Base-by-base conservation (phyloP, 2,888 invertebrate genomes). In the Elysia crispata region DNA sequence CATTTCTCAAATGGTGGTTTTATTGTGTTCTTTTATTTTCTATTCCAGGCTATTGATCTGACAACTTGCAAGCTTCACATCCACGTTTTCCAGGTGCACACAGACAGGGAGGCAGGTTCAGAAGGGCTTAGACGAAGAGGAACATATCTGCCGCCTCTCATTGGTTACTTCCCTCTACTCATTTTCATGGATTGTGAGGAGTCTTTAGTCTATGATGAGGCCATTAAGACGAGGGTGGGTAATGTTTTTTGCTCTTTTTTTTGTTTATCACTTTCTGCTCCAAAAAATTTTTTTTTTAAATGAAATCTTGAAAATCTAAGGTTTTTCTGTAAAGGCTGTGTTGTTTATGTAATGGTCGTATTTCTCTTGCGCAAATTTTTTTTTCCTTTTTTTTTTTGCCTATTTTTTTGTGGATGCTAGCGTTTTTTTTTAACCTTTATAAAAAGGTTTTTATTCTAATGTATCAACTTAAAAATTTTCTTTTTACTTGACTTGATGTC, bases 151-250 rank as follows among this genome's bases (percentile, higher is more conserved):
- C 93, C 15, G 95, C 95, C 15, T 94, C 94, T 85, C 95, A 97
- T 87, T 96, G 97, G 95, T 93, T 96, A 77, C 93, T 98, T 80
- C 99, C 99, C 0, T 94, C 95, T 15, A 90, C 92, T 72, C 95
- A 96, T 87, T 95, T 97, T 88, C 94, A 95, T 86, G 96, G 95
- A 0, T 92, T 97, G 1, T 99, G 98, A n/a, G 98, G 97, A 98
- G 88, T 96, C 95, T 90, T 94, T 99, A 11, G 94, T 96, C 83
- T 97, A 95, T 91, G 96, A 96, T 85, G 92, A 93, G 13, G 93
- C 94, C 82, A 93, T 97, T 41, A 97, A 97, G 92, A 94, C 94
- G 85, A 94, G 95, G 83, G 89, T 89, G 62, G 81, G 73, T 60
- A 23, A 3, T 23, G 3, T 60, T 23, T 60, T 60, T 8, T 60